A percentile compares a stretch with the other conserved stretches of the same genome.
Conservation (phyloP, 2,888 invertebrate species). For the Embidobia sp. region DNA sequence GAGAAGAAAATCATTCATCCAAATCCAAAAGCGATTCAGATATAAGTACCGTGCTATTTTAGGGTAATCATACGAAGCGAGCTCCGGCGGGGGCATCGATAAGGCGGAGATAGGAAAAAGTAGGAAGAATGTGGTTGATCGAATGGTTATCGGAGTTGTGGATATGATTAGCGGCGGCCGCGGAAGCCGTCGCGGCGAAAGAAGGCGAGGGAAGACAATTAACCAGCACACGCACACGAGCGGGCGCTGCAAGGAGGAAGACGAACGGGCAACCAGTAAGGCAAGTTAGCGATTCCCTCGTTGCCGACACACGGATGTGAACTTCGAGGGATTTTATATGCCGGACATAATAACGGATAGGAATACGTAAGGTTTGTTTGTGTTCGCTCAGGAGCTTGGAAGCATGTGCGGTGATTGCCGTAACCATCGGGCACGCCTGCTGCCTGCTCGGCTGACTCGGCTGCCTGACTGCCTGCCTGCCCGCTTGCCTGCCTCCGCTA, state of each 20-base stretch:
- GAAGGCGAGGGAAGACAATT: conserved; percentile 53
- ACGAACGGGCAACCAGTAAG: conserved; percentile 10
- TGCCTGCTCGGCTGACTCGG: conserved; percentile 47
- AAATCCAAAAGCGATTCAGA: conserved; percentile 1
- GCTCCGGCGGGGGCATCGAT: not conserved
- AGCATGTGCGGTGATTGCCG: conserved; percentile 76
- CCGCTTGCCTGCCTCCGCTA: conserved; percentile 67
- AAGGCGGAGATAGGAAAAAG: conserved; percentile 1
- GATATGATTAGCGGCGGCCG: conserved; percentile 33
- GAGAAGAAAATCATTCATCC: conserved; percentile 9
- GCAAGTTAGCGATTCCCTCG: conserved; percentile 41
- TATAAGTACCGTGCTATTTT: not conserved
- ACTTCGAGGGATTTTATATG: conserved; percentile 69
- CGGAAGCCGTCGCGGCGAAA: conserved; percentile 50
- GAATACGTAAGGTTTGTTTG: conserved; percentile 72
- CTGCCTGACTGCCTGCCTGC: conserved; percentile 51
- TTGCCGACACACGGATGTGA: conserved; percentile 59
- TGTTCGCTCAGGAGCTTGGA: conserved; percentile 76
- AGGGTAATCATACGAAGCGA: not conserved
- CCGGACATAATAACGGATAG: conserved; percentile 74
- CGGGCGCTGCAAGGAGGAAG: conserved; percentile 20
- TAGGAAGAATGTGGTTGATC: conserved; percentile 15
- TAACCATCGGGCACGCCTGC: conserved; percentile 76
- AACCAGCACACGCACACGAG: conserved; percentile 26
- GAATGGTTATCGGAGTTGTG: conserved; percentile 47